These are phyloP conservation scores for Cataglyphis livida DNA, from an alignment of 2,888 invertebrate species.

Conservation along the genomic window DNA sequence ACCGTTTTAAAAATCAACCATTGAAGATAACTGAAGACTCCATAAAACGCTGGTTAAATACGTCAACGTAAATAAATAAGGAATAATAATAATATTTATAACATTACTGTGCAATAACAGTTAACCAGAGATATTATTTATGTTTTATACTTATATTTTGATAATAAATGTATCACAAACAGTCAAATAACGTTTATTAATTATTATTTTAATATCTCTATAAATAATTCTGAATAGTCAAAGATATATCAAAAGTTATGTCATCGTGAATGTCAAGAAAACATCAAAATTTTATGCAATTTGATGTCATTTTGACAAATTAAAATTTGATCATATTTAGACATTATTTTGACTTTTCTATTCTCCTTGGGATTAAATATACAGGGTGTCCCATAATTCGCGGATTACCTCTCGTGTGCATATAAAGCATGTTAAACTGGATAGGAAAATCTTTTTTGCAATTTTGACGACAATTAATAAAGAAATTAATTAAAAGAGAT, in stretches of 20 bases:
- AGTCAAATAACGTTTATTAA: background rate
- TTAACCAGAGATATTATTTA: background rate
- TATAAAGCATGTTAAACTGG: no score
- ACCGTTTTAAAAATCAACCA: background rate
- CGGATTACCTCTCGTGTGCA: no score
- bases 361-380: no score
- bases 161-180: background rate
- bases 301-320: conserved; percentile 7
- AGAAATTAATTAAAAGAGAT: no score
- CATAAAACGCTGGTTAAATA: background rate
- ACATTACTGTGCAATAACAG: background rate
- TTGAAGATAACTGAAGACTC: background rate
- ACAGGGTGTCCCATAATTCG: no score
- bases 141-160: background rate
- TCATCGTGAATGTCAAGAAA: background rate
- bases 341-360: background rate
- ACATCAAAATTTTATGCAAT: conserved; percentile 3
- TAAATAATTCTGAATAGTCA: background rate
- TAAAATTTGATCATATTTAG: conserved; percentile 8
- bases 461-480: no score
- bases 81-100: background rate
- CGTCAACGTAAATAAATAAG: background rate
- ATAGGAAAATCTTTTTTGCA: no score
- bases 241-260: background rate
- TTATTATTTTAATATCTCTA: background rate